Conservation (phyloP, 2,113 vertebrate species). For the Actenoides hombroni region DNA sequence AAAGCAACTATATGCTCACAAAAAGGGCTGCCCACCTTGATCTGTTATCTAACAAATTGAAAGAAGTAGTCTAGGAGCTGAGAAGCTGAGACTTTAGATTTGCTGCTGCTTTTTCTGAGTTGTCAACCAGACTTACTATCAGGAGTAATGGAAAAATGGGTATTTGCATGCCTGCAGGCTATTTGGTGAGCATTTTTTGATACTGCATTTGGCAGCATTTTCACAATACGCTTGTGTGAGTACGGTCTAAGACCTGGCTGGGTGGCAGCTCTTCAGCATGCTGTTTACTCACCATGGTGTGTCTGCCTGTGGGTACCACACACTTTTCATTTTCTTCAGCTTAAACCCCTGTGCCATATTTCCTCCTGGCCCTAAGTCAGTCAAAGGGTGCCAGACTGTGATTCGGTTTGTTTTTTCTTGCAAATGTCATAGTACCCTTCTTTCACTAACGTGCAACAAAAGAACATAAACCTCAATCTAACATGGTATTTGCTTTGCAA, state of each 20-base stretch:
- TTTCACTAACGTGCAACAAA: not conserved
- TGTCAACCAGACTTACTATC: not conserved
- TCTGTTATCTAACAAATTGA: not conserved
- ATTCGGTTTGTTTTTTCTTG: not conserved
- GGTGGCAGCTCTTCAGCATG: not conserved
- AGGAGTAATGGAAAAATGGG: not conserved
- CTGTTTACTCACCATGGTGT: not conserved
- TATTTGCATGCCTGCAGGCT: not conserved
- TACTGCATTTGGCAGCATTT: not conserved
- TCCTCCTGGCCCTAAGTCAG: not conserved
- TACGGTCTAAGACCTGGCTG: not conserved
- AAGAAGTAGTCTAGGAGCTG: not conserved
- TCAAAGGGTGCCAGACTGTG: not conserved
- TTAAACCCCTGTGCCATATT: not conserved
- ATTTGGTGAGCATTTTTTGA: not conserved
- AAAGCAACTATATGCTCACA: not conserved
- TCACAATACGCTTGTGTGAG: not conserved
- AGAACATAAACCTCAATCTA: not conserved
- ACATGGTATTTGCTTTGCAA: not conserved
- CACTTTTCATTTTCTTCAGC: not conserved
- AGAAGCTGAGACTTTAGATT: not conserved
- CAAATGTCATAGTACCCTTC: not conserved
- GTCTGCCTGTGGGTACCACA: not conserved
- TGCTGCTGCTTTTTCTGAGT: not conserved
- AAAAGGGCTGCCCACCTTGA: not conserved